Evolutionary conservation across 2,797 vertebrate genomes (phyloP).

Genomic region (Cichlasoma orientale): DNA sequence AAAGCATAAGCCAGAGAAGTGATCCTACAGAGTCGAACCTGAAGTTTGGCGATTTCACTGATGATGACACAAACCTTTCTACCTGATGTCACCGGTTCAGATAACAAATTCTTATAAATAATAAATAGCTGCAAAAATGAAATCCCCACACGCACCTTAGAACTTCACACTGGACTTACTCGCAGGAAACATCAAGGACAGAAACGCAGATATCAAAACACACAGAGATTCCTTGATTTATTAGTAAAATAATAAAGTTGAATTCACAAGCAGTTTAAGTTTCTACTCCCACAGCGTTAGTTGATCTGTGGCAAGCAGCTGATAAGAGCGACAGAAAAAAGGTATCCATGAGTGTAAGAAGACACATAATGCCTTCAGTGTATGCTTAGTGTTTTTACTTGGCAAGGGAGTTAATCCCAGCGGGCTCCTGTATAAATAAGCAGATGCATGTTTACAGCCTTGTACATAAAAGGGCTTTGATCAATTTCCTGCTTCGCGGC

Average conservation of each 20-base stretch:
- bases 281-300: too few species aligned
- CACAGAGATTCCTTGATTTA: neutral
- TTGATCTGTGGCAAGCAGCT: neutral
- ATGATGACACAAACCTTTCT: neutral
- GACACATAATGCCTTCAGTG: neutral
- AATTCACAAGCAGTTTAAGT: neutral
- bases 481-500: neutral
- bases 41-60: neutral
- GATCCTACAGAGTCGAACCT: neutral
- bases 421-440: neutral
- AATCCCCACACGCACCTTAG: neutral
- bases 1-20: neutral
- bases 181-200: neutral
- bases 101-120: neutral
- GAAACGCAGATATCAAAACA: too few species aligned
- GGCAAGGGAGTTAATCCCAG: neutral
- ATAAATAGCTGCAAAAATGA: neutral
- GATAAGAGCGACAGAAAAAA: neutral
- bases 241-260: neutral
- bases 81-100: neutral
- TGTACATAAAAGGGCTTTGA: neutral
- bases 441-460: neutral
- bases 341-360: neutral
- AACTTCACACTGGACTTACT: neutral
- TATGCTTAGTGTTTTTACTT: neutral